Percentiles rank a stretch among this genome's conserved stretches.
Evolutionary conservation across 2,797 vertebrate species (phyloP).

Genomic region (Iguana delicatissima): DNA sequence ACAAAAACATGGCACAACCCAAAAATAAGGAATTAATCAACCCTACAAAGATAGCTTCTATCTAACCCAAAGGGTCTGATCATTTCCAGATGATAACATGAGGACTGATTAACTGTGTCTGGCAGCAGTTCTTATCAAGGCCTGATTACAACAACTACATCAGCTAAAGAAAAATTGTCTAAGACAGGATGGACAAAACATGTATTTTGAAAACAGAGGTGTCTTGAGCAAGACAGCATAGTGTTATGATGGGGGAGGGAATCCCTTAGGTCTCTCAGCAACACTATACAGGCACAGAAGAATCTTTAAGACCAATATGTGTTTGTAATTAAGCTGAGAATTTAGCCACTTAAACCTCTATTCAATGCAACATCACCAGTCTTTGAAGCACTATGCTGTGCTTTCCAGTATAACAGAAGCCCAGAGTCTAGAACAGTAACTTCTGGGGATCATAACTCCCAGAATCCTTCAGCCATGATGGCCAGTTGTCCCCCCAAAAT

Average conservation of each 20-base stretch:
- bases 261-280: background rate
- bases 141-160: constrained; percentile 59
- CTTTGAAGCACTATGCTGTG: background rate
- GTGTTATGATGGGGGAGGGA: background rate
- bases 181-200: constrained; percentile 54
- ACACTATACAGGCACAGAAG: background rate
- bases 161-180: constrained; percentile 51
- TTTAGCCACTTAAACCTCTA: background rate
- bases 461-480: too few species aligned
- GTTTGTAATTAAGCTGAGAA: background rate
- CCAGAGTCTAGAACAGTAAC: too few species aligned
- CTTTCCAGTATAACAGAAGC: background rate
- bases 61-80: constrained; percentile 85
- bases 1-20: constrained; percentile 73
- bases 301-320: background rate
- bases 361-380: background rate
- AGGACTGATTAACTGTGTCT: constrained; percentile 71
- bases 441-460: too few species aligned
- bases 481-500: too few species aligned
- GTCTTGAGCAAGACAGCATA: background rate
- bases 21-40: constrained; percentile 90
- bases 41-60: constrained; percentile 90
- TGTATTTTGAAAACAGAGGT: constrained; percentile 41
- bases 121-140: constrained; percentile 67
- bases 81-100: constrained; percentile 85